Evolutionary conservation across 1,140 invertebrate species (phyloP).

Genomic region (Holcopasites calliopsidis): DNA sequence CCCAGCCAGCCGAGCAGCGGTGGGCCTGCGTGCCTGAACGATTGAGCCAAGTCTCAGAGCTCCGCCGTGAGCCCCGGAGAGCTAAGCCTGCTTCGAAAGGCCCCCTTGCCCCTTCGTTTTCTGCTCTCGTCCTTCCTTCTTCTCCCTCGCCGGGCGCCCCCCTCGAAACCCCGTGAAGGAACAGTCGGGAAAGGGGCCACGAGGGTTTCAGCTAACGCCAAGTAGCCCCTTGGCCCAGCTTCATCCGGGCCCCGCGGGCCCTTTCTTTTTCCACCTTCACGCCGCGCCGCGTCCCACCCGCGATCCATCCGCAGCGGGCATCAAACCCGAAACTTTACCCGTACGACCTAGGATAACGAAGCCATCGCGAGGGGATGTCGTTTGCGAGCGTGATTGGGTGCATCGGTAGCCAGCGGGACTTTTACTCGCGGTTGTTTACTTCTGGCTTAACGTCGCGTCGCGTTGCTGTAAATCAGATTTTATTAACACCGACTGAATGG

Average conservation of each 20-base stretch:
- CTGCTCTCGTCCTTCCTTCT: slow-evolving; percentile 29
- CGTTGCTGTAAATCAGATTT: slow-evolving; percentile 13
- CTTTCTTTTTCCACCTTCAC: slow-evolving; percentile 67
- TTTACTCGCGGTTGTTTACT: neutral
- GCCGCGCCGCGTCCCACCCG: slow-evolving; percentile 1
- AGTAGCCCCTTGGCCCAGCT: slow-evolving; percentile 52
- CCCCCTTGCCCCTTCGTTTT: slow-evolving; percentile 37
- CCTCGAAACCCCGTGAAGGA: slow-evolving; percentile 55
- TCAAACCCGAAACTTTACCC: slow-evolving; percentile 54
- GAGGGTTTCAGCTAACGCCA: slow-evolving; percentile 49
- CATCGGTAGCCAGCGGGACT: neutral
- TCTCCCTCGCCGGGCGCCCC: slow-evolving; percentile 27
- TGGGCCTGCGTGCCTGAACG: slow-evolving; percentile 72
- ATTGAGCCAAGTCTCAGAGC: slow-evolving; percentile 61
- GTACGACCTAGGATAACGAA: slow-evolving; percentile 24
- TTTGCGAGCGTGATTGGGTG: slow-evolving; percentile 2
- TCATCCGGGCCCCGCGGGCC: slow-evolving; percentile 73
- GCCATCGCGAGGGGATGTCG: neutral
- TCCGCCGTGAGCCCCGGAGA: slow-evolving; percentile 51
- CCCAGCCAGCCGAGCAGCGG: slow-evolving; percentile 69
- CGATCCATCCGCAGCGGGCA: slow-evolving; percentile 54
- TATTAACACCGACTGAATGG: neutral
- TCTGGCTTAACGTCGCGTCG: neutral
- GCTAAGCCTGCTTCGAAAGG: slow-evolving; percentile 51
- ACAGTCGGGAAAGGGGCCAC: slow-evolving; percentile 59